Conservation (phyloP, 1,140 invertebrate species). For the Bacillus rossius region DNA sequence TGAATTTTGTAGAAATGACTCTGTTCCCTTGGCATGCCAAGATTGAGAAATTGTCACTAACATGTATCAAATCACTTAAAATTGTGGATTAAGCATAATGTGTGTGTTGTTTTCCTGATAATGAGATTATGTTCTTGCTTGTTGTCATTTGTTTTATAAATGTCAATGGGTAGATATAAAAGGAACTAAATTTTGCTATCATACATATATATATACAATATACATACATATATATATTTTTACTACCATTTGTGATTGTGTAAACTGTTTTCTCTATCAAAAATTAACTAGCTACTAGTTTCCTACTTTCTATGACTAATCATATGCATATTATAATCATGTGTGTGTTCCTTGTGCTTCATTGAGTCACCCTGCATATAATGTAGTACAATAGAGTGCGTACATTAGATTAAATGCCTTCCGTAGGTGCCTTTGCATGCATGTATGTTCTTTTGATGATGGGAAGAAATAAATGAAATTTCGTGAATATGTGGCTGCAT, state of each 20-base stretch:
- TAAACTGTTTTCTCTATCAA: not conserved
- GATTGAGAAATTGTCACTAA: too few species aligned
- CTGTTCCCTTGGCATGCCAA: too few species aligned
- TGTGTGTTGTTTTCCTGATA: constrained; percentile 5
- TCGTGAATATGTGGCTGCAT: too few species aligned
- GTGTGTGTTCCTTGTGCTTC: not conserved
- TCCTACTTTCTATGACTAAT: constrained; percentile 1
- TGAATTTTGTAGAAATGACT: too few species aligned
- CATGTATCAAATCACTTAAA: not conserved
- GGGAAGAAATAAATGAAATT: too few species aligned
- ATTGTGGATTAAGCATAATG: not conserved
- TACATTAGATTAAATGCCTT: constrained; percentile 7
- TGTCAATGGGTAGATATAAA: not conserved
- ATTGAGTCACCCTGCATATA: not conserved
- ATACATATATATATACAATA: constrained; percentile 7
- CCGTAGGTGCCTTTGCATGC: constrained; percentile 10
- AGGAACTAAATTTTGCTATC: not conserved
- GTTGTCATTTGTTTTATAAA: not conserved
- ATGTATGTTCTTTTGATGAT: too few species aligned
- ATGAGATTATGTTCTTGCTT: not conserved
- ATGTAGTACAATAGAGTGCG: constrained; percentile 1
- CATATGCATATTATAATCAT: not conserved
- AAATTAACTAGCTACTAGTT: not conserved
- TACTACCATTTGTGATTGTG: constrained; percentile 5
- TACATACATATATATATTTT: constrained; percentile 9